Evolutionary conservation across 2,113 vertebrate genomes (phyloP), one percentile per base, ranked within the genome.

Genomic region (Chaenogobius annularis): DNA sequence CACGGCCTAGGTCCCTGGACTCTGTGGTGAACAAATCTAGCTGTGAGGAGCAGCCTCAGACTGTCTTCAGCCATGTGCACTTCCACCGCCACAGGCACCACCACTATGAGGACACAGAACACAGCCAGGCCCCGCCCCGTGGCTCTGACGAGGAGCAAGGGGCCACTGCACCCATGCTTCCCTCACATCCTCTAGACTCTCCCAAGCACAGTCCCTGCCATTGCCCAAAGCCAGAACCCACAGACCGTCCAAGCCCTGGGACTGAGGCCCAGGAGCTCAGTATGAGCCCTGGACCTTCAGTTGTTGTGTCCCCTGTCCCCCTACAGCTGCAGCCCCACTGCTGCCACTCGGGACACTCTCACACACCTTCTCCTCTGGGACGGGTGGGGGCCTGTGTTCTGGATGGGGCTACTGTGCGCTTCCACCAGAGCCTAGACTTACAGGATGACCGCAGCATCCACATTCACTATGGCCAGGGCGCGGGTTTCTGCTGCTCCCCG

Each of bases 1-100:
- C 74, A 46, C 80, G 95, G 70, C 96, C 96, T 37, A 93, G 92
- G 43, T 97, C 95, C 37, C 79, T 96, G 92, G 96, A 97, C 79
- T 95, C 94, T 1, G 86, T 94, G 74, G 92, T 94, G 68, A 94
- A 94, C 15, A 87, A 87, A 65, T 72, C 63, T 0, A 81, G 78
- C 63, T 86, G 74, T 0, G 94, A 95, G 74, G 88, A 94, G 22
- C 94, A 89, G 75, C 90, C 88, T 15, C 91, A 91, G 78, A 88
- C 93, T 75, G 91, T 96, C 74, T 94, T 96, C 83, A 96, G 93
- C 90, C 96, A 99, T 0, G 66, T 97, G 74, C 96, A 98, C 90
- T 98, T 94, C 89, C 96, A 99, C 91, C 95, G 95, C 50, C 98
- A 99, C 89, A 93, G 95, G 84, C 96, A 99, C 90, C 96, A 97